A percentile compares a stretch with the other conserved stretches of the same genome.
These are phyloP conservation scores for Neuroterus valhalla DNA, from an alignment of 1,140 invertebrate genomes.

Conservation along the genomic window DNA sequence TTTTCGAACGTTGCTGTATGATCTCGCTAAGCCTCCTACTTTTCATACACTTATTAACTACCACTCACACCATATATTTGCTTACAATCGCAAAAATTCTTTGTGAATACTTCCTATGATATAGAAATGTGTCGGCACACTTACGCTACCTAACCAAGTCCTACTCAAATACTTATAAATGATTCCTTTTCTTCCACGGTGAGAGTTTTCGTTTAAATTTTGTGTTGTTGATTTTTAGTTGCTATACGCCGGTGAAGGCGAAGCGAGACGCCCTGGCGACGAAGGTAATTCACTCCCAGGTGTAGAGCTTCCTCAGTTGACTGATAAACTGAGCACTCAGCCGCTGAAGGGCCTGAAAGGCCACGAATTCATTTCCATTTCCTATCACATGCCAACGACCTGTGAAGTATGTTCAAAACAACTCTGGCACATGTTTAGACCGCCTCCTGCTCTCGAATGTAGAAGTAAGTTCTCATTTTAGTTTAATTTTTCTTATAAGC, in stretches of 20 bases:
- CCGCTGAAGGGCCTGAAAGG: conserved; percentile 96
- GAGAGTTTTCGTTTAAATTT: conserved; percentile 38
- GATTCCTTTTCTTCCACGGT: background rate
- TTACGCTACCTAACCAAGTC: too few species aligned
- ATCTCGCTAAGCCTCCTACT: too few species aligned
- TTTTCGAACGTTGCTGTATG: too few species aligned
- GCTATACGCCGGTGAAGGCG: conserved; percentile 94
- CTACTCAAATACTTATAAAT: too few species aligned
- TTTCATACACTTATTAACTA: too few species aligned
- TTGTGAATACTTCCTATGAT: too few species aligned
- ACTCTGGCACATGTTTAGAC: conserved; percentile 97
- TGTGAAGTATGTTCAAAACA: conserved; percentile 98
- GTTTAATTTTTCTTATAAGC: conserved; percentile 30
- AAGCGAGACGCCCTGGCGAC: conserved; percentile 90
- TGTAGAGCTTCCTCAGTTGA: conserved; percentile 70
- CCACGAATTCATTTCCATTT: conserved; percentile 96
- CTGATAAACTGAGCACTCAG: conserved; percentile 86
- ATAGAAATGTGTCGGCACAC: too few species aligned
- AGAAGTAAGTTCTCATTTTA: conserved; percentile 81
- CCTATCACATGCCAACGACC: conserved; percentile 97
- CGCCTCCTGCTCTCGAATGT: conserved; percentile 97
- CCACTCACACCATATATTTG: too few species aligned
- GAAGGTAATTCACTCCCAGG: conserved; percentile 72
- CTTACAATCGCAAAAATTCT: too few species aligned
- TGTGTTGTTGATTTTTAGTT: conserved; percentile 74